Evolutionary conservation across 2,888 invertebrate species (phyloP), one percentile per base, ranked within the genome.

Genomic region (Pristionchus arcanus): DNA sequence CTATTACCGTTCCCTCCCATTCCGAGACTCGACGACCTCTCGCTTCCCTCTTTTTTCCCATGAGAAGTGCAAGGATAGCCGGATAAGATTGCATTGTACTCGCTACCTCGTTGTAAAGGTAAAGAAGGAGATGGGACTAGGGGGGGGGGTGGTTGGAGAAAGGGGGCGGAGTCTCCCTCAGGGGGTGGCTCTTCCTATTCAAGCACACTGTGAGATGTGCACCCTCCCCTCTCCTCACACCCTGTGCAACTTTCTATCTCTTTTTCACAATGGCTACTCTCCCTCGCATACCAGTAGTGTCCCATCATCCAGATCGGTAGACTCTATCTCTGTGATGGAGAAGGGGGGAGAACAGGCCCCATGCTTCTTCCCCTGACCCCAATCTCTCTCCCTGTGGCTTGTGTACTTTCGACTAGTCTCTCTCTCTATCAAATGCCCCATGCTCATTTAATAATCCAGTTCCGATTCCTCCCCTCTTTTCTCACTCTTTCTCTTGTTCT

Each of bases 381-480:
- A 87, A 68, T 87, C 87, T 59, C 85, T 66, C 53, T 42, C 86
- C 11, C 55, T 19, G 42, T 49, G 42, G 42, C 42, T 49, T 11
- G 42, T 31, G 34, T 66, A 42, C 42, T 68, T 86, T 66, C n/a
- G 53, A 53, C 63, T 87, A n/a, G 42, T 87, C 68, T 68, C n/a
- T 86, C 63, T 31, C 84, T 55, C 5, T 49, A 25, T 53, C 84
- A 28, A 87, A 66, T 87, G 53, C 86, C n/a, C 21, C 86, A 86
- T 55, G 74, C 49, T 85, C 84, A 85, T 85, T 85, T 85, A 85
- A 85, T 85, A 85, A 85, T 85, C 84, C 84, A 85, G 84, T 85
- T 85, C 84, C 81, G 81, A 53, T 77, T 25, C n/a, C 53, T 19
- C 77, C 7, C 11, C 13, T 28, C 53, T 77, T 77, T 42, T 83